Base-by-base conservation (phyloP, 1,140 invertebrate genomes). In the Gryllus bimaculatus region DNA sequence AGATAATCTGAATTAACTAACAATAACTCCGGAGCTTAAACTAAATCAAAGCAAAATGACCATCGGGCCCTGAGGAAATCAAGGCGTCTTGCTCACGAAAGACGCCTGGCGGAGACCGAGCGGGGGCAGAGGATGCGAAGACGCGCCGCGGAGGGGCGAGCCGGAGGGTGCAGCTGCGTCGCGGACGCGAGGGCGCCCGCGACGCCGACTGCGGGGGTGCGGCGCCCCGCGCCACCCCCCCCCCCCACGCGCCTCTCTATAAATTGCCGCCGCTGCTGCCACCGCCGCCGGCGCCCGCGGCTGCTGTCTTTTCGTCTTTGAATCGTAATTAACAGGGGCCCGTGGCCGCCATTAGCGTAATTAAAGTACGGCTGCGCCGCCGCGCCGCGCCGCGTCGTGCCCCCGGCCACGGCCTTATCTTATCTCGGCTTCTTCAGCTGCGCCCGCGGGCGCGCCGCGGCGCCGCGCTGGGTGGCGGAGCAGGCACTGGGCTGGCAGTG, bases 241-340 rank as follows among this genome's bases (percentile, higher is more conserved):
- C 2, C 54, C 10, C 54, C 10, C 54, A 7, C 10, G 54, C 54
- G 54, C 54, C 54, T 66, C 54, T 66, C 54, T 66, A 66, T 66
- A 66, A 66, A 66, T 66, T 66, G 54, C 54, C 54, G 54, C 10
- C 54, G 54, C 54, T 66, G 54, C 54, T 13, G 54, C 54, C 10
- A 18, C 54, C 54, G 54, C 54, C 54, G 10, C 54, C 54, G 54
- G 18, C 54, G 54, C 54, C 54, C 54, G 54, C 54, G 54, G 54
- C 54, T 66, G 54, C 54, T 66, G 54, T 66, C 54, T 66, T 66
- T 66, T 66, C 54, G 54, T 66, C 54, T 66, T 66, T 66, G 54
- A 66, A 66, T 66, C 54, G 54, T 66, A 66, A 66, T 66, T 66
- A 66, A 66, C 54, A 66, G 54, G 54, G 54, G 54, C 54, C 54